Evolutionary conservation across 2,113 vertebrate species (phyloP), one percentile per base, ranked within the genome.

Genomic region (Malurus cyaneus): DNA sequence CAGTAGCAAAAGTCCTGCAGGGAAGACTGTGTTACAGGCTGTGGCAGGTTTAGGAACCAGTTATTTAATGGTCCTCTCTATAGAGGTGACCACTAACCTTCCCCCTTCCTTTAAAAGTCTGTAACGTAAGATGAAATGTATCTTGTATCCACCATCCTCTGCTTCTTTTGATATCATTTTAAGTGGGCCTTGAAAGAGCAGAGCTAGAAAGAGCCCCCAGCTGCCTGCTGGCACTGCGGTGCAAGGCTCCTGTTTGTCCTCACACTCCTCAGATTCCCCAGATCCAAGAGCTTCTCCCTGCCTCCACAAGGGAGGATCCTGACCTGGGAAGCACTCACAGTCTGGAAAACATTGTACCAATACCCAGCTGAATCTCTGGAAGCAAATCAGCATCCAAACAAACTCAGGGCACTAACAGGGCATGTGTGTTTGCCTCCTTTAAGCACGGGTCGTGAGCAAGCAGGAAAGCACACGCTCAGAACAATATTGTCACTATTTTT

Each of bases 321-420:
- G 16, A 8, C 34, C 28, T 34, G 56, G 39, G 66, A 49, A 46
- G 50, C 67, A 82, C 46, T 50, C 24, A 1, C 21, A 19, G 36
- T 4, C 64, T 52, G 66, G 14, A 18, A 14, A 34, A 15, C 4
- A 6, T 34, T 41, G 72, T n/a, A 15, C 47, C 52, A 61, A n/a
- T 0, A 4, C 7, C 29, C 5, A 5, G 11, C 61, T 66, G 65
- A 19, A 8, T 36, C 47, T 26, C 47, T n/a, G 28, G 46, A 23
- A 46, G 52, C 36, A 61, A 53, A 42, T 2, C 19, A 8, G 6
- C 7, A 9, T 13, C 42, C 21, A 29, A 4, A 34, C 0, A 0
- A 59, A 18, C 11, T 1, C 67, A 18, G 0, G 5, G 54, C 56
- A 26, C 57, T 12, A 14, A 14, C 18, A 8, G 20, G 59, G 18